phyloP scores from a whole-genome alignment of 2,797 vertebrate species.

The Merluccius polli region DNA sequence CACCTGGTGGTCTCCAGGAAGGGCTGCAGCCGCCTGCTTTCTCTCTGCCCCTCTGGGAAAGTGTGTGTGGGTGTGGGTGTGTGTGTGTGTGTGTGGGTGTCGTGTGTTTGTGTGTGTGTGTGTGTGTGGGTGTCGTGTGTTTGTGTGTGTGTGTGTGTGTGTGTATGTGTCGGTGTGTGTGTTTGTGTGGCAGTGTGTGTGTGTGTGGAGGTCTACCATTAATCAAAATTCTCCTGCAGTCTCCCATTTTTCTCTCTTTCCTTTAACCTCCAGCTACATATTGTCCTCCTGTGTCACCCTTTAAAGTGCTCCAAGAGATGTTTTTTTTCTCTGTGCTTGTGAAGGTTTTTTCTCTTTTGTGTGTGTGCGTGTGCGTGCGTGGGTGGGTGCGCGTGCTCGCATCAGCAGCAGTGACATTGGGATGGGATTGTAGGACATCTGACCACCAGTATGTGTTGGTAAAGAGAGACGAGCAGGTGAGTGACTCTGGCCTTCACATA shows the following conservation, averaged over 20 bases:
- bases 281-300: conserved; percentile 50
- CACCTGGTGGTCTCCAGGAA: conserved; percentile 64
- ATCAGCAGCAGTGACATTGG: conserved; percentile 29
- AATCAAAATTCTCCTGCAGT: conserved; percentile 59
- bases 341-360: too few species aligned
- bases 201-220: conserved; percentile 41
- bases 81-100: conserved; percentile 6
- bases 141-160: conserved; percentile 18
- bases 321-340: too few species aligned
- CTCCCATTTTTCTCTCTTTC: conserved; percentile 54
- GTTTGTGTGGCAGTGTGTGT: conserved; percentile 11
- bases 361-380: conserved; percentile 24
- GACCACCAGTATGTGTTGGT: conserved; percentile 35
- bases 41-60: conserved; percentile 15
- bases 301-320: conserved; percentile 42
- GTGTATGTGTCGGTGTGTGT: not conserved
- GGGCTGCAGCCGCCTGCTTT: conserved; percentile 42
- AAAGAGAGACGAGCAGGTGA: conserved; percentile 35
- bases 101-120: conserved; percentile 19
- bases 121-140: conserved; percentile 26
- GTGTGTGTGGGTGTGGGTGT: not conserved
- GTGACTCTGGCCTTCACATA: conserved; percentile 24
- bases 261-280: conserved; percentile 51
- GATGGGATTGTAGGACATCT: conserved; percentile 20
- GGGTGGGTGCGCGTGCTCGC: conserved; percentile 3